Base-by-base conservation (phyloP, 2,888 invertebrate species). In the Scelioninae gen. 2 region DNA sequence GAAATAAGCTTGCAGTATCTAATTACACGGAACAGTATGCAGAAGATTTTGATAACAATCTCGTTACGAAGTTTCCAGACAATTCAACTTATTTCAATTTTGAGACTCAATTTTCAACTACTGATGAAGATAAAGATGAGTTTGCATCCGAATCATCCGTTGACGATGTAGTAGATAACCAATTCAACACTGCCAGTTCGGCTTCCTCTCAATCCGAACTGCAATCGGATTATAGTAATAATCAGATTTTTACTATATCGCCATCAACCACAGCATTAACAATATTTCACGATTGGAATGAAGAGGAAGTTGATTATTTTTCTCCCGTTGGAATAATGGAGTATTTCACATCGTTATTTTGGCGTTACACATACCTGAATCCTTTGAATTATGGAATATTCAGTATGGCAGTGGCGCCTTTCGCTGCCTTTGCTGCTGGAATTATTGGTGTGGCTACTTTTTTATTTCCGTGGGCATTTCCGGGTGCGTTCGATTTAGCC, bases 381-480 rank as follows among this genome's bases (percentile, higher is more conserved):
- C 91, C 91, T 0, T 84, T 91, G 5, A 88, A 89, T 78, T 88
- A 90, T 71, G 88, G 90, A 0, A 83, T 91, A 31, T 87, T 90
- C 82, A 89, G 92, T 58, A 78, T 92, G 78, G 83, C 90, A 53
- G 86, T 92, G 45, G 89, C 92, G 0, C 93, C 93, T 0, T 83
- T 92, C 46, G 89, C 89, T 0, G 86, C 92, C 53, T 85, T 92
- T 35, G 88, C 92, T 50, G 89, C 90, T 0, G 89, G 91, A 0
- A 88, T 90, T 0, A 89, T 92, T 10, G 89, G 91, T 0, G 81
- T 91, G 11, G 88, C 90, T 0, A 87, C 91, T 0, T 87, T 91
- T 43, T 85, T 92, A 73, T 89, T 92, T 63, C 92, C 92, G 0
- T 92, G 89, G 89, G 88, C 90, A 76, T 86, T 91, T 70, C 90